These are phyloP conservation scores for Microcebus lehilahytsara DNA, from an alignment of 2,113 vertebrate species.

Conservation along the genomic window DNA sequence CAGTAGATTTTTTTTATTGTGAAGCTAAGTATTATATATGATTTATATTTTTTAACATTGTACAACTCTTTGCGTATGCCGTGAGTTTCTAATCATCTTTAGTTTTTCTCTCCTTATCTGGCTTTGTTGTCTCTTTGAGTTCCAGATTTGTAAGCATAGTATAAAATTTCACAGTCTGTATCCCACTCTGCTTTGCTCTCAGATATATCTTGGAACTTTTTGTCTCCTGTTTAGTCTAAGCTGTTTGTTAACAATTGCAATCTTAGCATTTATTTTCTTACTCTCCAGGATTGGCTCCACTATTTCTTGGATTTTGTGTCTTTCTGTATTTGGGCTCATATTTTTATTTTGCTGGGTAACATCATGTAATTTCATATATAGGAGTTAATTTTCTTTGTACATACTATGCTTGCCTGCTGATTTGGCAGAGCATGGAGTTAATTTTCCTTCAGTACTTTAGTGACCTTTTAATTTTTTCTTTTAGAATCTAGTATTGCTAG, in stretches of 20 bases:
- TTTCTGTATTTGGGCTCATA: neutral
- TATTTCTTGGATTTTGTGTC: neutral
- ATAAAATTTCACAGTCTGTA: neutral
- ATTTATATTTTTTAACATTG: neutral
- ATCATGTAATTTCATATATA: neutral
- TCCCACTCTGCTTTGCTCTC: neutral
- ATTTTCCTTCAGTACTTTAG: neutral
- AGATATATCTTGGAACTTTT: neutral
- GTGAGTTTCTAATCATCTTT: neutral
- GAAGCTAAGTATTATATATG: neutral
- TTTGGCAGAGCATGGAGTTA: neutral
- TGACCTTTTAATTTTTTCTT: neutral
- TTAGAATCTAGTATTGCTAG: neutral
- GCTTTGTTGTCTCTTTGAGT: neutral
- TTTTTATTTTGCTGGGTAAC: neutral
- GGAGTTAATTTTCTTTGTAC: constrained; percentile 23
- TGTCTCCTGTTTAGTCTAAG: neutral
- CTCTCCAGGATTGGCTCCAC: neutral
- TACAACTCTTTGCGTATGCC: neutral
- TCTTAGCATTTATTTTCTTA: neutral
- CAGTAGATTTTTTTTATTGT: neutral
- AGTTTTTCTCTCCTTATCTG: neutral
- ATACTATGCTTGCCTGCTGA: neutral
- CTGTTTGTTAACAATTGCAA: neutral
- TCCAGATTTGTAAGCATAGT: neutral